Evolutionary conservation across 2,797 vertebrate species (phyloP), one percentile per base, ranked within the genome.

Genomic region (Halcyon leucocephala): DNA sequence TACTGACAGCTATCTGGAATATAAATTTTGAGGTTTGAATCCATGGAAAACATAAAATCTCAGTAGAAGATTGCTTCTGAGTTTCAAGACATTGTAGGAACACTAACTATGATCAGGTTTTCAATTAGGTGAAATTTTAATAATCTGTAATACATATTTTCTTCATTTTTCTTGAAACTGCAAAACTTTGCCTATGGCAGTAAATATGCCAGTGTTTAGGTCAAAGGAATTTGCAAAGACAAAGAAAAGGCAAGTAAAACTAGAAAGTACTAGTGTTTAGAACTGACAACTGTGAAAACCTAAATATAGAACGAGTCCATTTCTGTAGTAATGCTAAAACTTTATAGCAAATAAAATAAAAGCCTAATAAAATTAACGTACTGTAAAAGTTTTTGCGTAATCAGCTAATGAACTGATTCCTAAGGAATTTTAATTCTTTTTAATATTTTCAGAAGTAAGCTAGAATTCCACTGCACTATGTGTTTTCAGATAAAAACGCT

Each of bases 191-290:
- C 60, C 35, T 64, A 22, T 65, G 51, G 14, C 20, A 52, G 20
- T 60, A 64, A 76, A 55, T 33, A 10, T 60, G 16, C 24, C 26
- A 57, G 18, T 14, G 82, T 89, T 82, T 44, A 91, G 33, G 26
- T 64, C 65, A 86, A 80, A 91, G 14, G 9, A 81, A 51, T 69
- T 67, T 74, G 12, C 14, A 62, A 85, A 87, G 31, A 42, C 35
- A 89, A 77, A 95, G n/a, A 62, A 86, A 93, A 90, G 61, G 9
- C n/a, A 89, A 84, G 10, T 57, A 55, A 66, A 89, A 86, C 29
- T 42, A 71, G 44, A 81, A 85, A 66, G 20, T 24, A 89, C 24
- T 4, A 16, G 16, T 61, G 14, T 76, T 82, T 73, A 82, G 87
- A 69, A 67, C 8, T 67, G 3, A 9, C 25, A 84, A 17, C 5